These are phyloP conservation scores for Pseudopodoces humilis DNA, from an alignment of 2,113 vertebrate species.

Conservation along the genomic window DNA sequence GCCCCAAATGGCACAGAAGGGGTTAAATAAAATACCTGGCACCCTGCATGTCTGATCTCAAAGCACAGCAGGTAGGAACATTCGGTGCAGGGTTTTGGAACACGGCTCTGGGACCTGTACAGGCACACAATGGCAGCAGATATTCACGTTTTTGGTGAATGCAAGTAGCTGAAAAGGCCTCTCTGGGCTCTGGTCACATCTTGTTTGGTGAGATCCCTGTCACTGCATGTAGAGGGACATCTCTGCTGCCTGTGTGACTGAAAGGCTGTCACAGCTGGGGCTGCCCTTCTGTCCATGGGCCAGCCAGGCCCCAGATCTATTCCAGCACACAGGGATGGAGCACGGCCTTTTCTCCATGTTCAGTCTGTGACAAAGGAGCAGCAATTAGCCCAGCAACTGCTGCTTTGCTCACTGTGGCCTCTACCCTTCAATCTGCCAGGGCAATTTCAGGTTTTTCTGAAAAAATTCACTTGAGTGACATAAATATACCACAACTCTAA, in stretches of 20 bases:
- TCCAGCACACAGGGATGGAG: not conserved
- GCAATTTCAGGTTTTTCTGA: not conserved
- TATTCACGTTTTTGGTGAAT: not conserved
- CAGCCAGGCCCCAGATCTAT: fast-evolving
- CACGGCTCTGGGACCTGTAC: not conserved
- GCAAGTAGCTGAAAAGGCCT: not conserved
- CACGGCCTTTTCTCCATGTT: fast-evolving
- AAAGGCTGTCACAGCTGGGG: not conserved
- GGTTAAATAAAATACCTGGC: not conserved
- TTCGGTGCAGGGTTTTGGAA: fast-evolving
- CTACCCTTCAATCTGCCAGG: not conserved
- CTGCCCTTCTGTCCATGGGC: not conserved
- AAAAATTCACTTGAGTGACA: not conserved
- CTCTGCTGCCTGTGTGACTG: not conserved
- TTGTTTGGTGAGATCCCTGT: not conserved
- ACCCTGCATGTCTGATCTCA: not conserved
- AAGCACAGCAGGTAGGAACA: not conserved
- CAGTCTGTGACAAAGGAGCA: not conserved
- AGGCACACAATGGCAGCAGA: not conserved
- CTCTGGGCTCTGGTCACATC: not conserved
- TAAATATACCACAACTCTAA: not conserved
- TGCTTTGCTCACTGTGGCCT: not conserved
- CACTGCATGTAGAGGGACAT: not conserved
- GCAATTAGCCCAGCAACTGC: not conserved
- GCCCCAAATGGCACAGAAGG: fast-evolving